Percentiles rank a stretch among this genome's conserved stretches.
These are phyloP conservation scores for Malacosoma neustria DNA, from an alignment of 2,888 invertebrate species.

Conservation along the genomic window DNA sequence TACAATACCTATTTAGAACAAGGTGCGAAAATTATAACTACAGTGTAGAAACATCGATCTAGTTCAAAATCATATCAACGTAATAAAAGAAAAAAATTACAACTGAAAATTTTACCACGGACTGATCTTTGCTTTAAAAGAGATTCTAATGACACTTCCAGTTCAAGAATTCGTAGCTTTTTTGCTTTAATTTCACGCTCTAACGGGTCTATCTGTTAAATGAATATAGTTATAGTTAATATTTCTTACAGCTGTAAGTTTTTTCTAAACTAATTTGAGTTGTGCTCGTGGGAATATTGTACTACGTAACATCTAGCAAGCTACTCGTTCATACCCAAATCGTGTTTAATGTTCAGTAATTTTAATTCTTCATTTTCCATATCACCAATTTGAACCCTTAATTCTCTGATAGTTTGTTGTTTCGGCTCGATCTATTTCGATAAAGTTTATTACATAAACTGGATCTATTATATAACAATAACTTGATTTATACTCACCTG, in stretches of 20 bases:
- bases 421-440: conserved; percentile 85
- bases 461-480: conserved; percentile 2
- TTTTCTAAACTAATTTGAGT: conserved; percentile 25
- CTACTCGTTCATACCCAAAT: conserved; percentile 48
- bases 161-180: conserved; percentile 85
- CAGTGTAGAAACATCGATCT: conserved; percentile 13
- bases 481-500: conserved; percentile 52
- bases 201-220: conserved; percentile 84
- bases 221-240: conserved; percentile 15
- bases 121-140: conserved; percentile 83
- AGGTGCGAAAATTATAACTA: conserved; percentile 17
- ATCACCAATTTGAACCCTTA: conserved; percentile 85
- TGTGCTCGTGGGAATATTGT: conserved; percentile 2
- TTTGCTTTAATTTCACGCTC: conserved; percentile 89
- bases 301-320: background rate
- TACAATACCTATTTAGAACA: background rate
- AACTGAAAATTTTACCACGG: conserved; percentile 68
- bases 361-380: conserved; percentile 89
- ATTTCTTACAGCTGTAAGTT: conserved; percentile 57
- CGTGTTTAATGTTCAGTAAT: conserved; percentile 67
- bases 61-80: conserved; percentile 7
- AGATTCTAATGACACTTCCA: conserved; percentile 88
- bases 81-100: conserved; percentile 56
- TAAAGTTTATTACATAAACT: conserved; percentile 2
- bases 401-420: conserved; percentile 85